These are phyloP conservation scores for Dinoponera quadriceps DNA, from an alignment of 1,140 invertebrate species.

Conservation along the genomic window DNA sequence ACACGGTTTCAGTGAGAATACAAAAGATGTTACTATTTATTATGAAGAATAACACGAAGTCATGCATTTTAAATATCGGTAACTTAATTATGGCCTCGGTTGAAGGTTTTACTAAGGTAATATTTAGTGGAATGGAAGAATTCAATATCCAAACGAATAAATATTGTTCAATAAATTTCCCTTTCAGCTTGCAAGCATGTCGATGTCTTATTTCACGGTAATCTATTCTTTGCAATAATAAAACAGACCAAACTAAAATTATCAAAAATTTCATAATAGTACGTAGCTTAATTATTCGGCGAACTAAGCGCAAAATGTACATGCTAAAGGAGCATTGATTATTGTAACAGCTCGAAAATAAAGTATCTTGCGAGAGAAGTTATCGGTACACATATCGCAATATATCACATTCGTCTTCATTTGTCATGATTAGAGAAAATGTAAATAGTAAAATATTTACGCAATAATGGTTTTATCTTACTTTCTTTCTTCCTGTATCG, in stretches of 20 bases:
- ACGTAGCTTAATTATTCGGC: too few relatives aligned
- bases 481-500: too few relatives aligned
- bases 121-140: neutral
- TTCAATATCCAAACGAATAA: neutral
- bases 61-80: neutral
- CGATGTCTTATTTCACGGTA: conserved; percentile 44
- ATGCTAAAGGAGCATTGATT: neutral
- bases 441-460: too few relatives aligned
- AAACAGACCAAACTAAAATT: neutral
- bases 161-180: neutral
- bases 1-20: neutral
- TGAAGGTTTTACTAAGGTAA: conserved; percentile 33
- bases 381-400: too few relatives aligned
- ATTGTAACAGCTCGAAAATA: conserved; percentile 5
- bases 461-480: too few relatives aligned
- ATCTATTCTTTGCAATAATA: conserved; percentile 27
- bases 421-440: too few relatives aligned
- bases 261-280: too few relatives aligned
- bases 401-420: too few relatives aligned
- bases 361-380: too few relatives aligned
- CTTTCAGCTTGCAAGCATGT: conserved; percentile 35
- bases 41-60: conserved; percentile 11
- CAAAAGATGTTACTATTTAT: conserved; percentile 25
- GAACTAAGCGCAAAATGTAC: too few relatives aligned
- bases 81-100: neutral